Percentiles rank a stretch among this genome's conserved stretches.
phyloP scores from a whole-genome alignment of 2,797 vertebrate species.

The Notoglanidium macrostoma region DNA sequence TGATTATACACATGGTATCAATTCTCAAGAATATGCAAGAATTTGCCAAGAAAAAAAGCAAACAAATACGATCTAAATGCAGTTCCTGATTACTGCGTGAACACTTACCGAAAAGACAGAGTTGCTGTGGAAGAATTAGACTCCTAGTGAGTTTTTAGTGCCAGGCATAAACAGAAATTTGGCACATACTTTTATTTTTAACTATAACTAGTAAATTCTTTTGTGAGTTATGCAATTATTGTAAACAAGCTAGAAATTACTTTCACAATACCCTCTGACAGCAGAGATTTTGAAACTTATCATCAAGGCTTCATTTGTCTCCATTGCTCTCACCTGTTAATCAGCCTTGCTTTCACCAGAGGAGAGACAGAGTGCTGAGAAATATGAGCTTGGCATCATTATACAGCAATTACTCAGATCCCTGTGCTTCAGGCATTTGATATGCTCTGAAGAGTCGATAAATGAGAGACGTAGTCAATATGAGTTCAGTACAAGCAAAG shows the following conservation, averaged over 20 bases:
- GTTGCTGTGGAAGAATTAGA: neutral
- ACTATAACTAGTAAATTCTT: slow-evolving; percentile 7
- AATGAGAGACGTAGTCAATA: slow-evolving; percentile 47
- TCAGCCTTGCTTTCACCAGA: slow-evolving; percentile 36
- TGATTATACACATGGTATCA: neutral
- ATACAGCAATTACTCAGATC: slow-evolving; percentile 42
- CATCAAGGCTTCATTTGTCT: slow-evolving; percentile 26
- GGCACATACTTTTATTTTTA: neutral
- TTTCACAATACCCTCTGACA: slow-evolving; percentile 29
- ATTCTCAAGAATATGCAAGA: neutral
- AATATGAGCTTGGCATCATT: slow-evolving; percentile 41
- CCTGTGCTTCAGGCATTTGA: slow-evolving; percentile 33
- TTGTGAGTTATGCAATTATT: slow-evolving; percentile 30
- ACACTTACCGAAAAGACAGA: neutral
- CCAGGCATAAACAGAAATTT: neutral
- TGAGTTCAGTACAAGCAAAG: slow-evolving; percentile 11
- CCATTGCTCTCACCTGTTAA: slow-evolving; percentile 36
- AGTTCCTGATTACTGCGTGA: neutral
- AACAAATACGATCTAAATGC: neutral
- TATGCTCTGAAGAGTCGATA: slow-evolving; percentile 39
- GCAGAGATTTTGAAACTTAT: slow-evolving; percentile 30
- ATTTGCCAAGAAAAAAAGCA: neutral
- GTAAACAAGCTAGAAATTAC: slow-evolving; percentile 27
- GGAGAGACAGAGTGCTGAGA: slow-evolving; percentile 38
- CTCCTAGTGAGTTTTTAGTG: neutral